phyloP scores from a whole-genome alignment of 2,888 invertebrate genomes.

The Aquatica leii region DNA sequence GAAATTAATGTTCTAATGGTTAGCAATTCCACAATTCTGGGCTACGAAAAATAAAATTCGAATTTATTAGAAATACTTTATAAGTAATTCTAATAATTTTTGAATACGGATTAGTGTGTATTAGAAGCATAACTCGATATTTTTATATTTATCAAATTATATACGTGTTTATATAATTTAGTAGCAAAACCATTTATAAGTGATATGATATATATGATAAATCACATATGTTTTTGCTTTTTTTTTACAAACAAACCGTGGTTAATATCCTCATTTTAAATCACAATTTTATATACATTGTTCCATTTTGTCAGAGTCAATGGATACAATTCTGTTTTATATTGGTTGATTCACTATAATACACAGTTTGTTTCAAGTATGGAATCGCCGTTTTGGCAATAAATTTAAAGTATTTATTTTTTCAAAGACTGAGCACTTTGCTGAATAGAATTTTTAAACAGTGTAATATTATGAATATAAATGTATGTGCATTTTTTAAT shows the following conservation, averaged over 20 bases:
- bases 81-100: slow-evolving; percentile 23
- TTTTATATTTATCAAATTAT: slow-evolving; percentile 45
- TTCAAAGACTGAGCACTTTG: slow-evolving; percentile 51
- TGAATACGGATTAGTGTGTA: slow-evolving; percentile 13
- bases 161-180: slow-evolving; percentile 43
- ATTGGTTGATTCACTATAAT: neutral
- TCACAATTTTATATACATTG: neutral
- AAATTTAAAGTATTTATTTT: slow-evolving; percentile 47
- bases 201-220: slow-evolving; percentile 22
- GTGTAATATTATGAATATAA: slow-evolving; percentile 32
- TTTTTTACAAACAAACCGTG: neutral
- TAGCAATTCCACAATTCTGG: slow-evolving; percentile 2
- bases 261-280: neutral
- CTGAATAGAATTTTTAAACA: slow-evolving; percentile 49
- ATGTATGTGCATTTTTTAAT: slow-evolving; percentile 51
- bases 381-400: slow-evolving; percentile 32
- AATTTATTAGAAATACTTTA: slow-evolving; percentile 11
- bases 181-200: slow-evolving; percentile 17
- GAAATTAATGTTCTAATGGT: slow-evolving; percentile 3
- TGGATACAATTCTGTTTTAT: no score
- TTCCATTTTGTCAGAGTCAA: no score
- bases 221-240: neutral
- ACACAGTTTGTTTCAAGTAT: no score
- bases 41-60: neutral
- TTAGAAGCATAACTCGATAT: slow-evolving; percentile 39